Evolutionary conservation across 2,797 vertebrate species (phyloP).

Genomic region (Mastacembelus armatus): DNA sequence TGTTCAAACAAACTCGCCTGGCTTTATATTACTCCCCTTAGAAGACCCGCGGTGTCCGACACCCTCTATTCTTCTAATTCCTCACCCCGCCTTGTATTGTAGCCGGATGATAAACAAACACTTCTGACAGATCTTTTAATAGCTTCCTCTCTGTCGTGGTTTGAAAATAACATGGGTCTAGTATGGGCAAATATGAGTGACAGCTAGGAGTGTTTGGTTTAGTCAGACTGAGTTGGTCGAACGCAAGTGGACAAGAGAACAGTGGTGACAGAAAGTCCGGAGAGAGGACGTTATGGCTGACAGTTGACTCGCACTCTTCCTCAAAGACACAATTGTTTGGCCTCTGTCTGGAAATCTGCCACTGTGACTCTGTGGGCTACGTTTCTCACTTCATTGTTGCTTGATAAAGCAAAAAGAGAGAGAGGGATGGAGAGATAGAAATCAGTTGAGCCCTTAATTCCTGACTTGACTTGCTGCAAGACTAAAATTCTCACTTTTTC

Average conservation of each 20-base stretch:
- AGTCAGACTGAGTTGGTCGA: slow-evolving; percentile 2
- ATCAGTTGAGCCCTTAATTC: slow-evolving; percentile 23
- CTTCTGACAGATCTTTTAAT: neutral
- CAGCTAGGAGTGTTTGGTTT: slow-evolving; percentile 10
- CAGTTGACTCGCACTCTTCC: slow-evolving; percentile 38
- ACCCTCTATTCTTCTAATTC: slow-evolving; percentile 23
- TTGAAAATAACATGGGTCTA: neutral
- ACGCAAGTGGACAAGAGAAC: slow-evolving; percentile 30
- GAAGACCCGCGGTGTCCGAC: slow-evolving; percentile 29
- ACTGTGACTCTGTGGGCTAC: slow-evolving; percentile 1
- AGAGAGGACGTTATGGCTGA: slow-evolving; percentile 35
- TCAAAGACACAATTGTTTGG: slow-evolving; percentile 45
- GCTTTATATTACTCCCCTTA: slow-evolving; percentile 4
- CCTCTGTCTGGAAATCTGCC: slow-evolving; percentile 31
- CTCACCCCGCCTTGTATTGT: slow-evolving; percentile 35
- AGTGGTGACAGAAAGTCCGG: slow-evolving; percentile 23
- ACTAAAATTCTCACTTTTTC: neutral
- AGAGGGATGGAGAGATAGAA: slow-evolving; percentile 1
- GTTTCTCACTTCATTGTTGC: slow-evolving; percentile 27
- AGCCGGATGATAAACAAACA: slow-evolving; percentile 32
- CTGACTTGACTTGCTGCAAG: neutral
- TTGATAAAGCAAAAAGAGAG: slow-evolving; percentile 29
- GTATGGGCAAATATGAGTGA: slow-evolving; percentile 22
- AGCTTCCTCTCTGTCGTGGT: too few relatives aligned
- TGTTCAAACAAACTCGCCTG: slow-evolving; percentile 38